Base-by-base conservation (phyloP, 2,888 invertebrate genomes). In the Parnassius mnemosyne region DNA sequence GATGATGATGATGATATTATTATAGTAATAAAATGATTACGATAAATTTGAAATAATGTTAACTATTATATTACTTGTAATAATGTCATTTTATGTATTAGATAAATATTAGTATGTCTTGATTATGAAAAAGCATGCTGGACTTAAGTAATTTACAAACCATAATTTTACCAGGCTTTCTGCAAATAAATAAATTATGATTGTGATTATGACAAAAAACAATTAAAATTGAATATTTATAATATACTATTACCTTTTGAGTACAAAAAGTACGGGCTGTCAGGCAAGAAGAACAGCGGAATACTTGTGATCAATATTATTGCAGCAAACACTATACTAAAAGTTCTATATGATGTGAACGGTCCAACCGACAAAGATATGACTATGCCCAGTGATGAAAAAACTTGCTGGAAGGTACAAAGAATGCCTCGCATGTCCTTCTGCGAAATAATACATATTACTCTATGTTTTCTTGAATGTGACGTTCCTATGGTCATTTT, bases 391-490 rank as follows among this genome's bases (percentile, higher is more conserved):
- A 81, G 63, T 0, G 85, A 85, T n/a, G 82, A 80, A 63, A 83
- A 75, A 3, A 87, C 76, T 58, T 88, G 88, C 0, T 87, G 73
- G 1, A 88, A 76, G 0, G 84, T 80, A 1, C 88, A 85, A 0
- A 87, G 65, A 1, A 81, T 72, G 2, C 88, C 87, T 0, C 88
- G 82, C 25, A 85, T 72, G 63, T 85, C 83, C 74, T 83, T 87
- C 87, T 88, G 81, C 1, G 79, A 77, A 65, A 46, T 25, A 25
- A 25, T 16, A 16, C 16, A 16, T 16, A 16, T 16, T 16, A 16
- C 1, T 16, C 16, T 16, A 16, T 16, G 16, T 16, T 16, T 16
- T 16, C 16, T 16, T 16, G 16, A 16, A 16, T 16, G 16, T 16
- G 16, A 16, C 16, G 16, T 16, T 16, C 16, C 16, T 1, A 16